Percentiles rank a stretch among this genome's conserved stretches.
Conservation (phyloP, 2,888 invertebrate species). For the Lucinisca nassula region DNA sequence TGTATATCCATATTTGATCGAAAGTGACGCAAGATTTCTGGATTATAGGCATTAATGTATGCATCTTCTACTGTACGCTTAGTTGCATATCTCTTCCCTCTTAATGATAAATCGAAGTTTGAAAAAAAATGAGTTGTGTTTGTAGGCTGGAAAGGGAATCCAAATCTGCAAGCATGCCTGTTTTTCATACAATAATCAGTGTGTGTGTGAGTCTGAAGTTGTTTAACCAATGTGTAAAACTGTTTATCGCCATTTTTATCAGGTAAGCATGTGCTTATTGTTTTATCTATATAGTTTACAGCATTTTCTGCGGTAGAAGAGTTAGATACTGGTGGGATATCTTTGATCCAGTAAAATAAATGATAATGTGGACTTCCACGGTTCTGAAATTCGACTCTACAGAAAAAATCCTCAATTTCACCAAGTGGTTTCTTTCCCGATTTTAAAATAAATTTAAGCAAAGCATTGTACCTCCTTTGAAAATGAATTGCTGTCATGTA, state of each 20-base stretch:
- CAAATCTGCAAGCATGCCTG: conserved; percentile 53
- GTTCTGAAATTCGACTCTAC: conserved; percentile 48
- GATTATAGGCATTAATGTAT: conserved; percentile 43
- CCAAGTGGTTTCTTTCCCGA: conserved; percentile 29
- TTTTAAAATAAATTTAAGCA: conserved; percentile 34
- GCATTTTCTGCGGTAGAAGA: not conserved
- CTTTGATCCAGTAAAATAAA: conserved; percentile 50
- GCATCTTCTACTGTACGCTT: not conserved
- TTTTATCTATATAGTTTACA: conserved; percentile 27
- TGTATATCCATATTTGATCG: conserved; percentile 51
- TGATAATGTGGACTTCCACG: conserved; percentile 48
- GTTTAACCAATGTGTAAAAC: conserved; percentile 3
- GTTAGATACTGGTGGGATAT: conserved; percentile 11
- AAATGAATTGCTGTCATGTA: conserved; percentile 41
- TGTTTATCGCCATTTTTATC: not conserved
- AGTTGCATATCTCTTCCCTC: conserved; percentile 33
- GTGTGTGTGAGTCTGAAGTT: conserved; percentile 49
- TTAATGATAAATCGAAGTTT: conserved; percentile 12
- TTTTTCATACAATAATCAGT: conserved; percentile 50
- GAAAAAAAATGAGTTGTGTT: conserved; percentile 20
- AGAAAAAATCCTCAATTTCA: conserved; percentile 41
- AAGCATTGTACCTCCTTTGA: conserved; percentile 31
- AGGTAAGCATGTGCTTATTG: conserved; percentile 11
- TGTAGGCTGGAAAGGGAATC: conserved; percentile 39
- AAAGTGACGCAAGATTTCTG: conserved; percentile 42